Percentiles rank a stretch among this genome's conserved stretches.
Conservation (phyloP, 2,113 vertebrate genomes). For the Pycnonotus jocosus region DNA sequence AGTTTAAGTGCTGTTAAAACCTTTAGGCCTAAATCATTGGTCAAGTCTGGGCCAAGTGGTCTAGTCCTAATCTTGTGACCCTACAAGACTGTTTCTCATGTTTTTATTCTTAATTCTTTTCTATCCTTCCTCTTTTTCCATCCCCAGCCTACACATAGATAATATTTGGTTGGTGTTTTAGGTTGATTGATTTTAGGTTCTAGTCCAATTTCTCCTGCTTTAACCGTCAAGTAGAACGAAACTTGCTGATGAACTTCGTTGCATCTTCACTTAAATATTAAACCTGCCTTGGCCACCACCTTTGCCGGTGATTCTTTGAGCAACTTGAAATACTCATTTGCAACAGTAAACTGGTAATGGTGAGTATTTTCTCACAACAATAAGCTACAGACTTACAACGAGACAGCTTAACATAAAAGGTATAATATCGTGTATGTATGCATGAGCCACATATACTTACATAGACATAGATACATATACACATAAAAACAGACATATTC, state of each 20-base stretch:
- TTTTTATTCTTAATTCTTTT: not conserved
- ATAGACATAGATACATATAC: not conserved
- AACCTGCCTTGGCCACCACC: not conserved
- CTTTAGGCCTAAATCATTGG: not conserved
- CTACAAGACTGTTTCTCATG: not conserved
- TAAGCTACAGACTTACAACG: not conserved
- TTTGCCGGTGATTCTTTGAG: not conserved
- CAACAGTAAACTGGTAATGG: not conserved
- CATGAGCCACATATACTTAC: not conserved
- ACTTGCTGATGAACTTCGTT: not conserved
- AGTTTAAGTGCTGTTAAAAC: not conserved
- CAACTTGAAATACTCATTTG: fast-evolving
- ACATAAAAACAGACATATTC: not conserved
- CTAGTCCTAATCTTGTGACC: not conserved
- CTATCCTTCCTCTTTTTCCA: not conserved
- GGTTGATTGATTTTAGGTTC: not conserved
- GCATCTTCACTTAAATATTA: not conserved
- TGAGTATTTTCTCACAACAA: not conserved
- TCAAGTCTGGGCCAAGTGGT: not conserved
- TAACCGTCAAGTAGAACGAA: not conserved
- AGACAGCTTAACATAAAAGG: not conserved
- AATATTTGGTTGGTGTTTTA: not conserved
- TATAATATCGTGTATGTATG: not conserved
- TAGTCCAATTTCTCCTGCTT: not conserved
- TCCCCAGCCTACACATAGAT: fast-evolving